Evolutionary conservation across 2,888 invertebrate species (phyloP).

Genomic region (Hydroisotoma schaefferi): DNA sequence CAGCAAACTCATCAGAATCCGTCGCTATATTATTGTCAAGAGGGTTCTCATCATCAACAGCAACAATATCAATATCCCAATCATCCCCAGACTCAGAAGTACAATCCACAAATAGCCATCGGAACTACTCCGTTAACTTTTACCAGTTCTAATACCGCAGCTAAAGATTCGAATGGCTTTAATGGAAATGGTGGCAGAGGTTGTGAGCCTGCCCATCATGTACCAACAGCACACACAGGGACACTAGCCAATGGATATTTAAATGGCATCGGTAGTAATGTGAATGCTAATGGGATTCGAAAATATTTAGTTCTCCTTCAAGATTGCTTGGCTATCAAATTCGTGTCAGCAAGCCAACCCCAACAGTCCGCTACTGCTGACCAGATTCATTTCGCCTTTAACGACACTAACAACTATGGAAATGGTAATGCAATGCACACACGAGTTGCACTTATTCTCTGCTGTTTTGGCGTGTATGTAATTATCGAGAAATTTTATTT

Average conservation of each 20-base stretch:
- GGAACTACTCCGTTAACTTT: not conserved
- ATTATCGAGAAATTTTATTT: too few relatives aligned
- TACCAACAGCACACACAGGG: not conserved
- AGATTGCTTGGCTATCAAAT: slow-evolving; percentile 32
- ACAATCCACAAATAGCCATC: not conserved
- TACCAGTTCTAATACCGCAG: not conserved
- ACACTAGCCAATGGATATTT: not conserved
- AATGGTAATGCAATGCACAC: too few relatives aligned
- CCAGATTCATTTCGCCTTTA: not conserved
- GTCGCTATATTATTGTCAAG: not conserved
- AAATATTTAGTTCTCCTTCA: slow-evolving; percentile 27
- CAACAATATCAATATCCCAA: not conserved
- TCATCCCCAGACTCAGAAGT: not conserved
- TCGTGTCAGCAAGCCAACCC: slow-evolving; percentile 5
- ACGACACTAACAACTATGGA: too few relatives aligned
- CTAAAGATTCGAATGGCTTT: not conserved
- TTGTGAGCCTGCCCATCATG: not conserved
- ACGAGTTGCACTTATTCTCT: too few relatives aligned
- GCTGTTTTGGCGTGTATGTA: too few relatives aligned
- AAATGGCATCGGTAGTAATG: not conserved
- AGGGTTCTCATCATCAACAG: not conserved
- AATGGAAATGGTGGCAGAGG: not conserved
- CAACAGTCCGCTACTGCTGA: not conserved
- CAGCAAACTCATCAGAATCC: not conserved
- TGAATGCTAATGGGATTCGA: not conserved